phyloP scores from a whole-genome alignment of 1,140 invertebrate genomes.

The Lutraria rhynchaena region DNA sequence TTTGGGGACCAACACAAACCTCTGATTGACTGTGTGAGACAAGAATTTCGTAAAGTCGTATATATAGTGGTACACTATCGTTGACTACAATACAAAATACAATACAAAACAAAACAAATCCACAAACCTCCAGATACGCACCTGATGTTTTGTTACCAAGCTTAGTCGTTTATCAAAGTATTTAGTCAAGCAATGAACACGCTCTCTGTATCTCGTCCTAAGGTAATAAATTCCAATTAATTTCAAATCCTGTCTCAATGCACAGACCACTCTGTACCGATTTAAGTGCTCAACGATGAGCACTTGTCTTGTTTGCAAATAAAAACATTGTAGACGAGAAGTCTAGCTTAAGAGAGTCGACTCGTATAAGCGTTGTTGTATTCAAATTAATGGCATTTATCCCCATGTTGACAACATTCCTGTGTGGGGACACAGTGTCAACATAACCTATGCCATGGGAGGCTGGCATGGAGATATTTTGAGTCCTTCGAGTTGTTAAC shows the following conservation, averaged over 20 bases:
- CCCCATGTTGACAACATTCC: slow-evolving; percentile 41
- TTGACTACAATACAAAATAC: no score
- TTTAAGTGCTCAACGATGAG: slow-evolving; percentile 22
- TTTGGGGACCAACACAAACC: no score
- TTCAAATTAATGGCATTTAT: slow-evolving; percentile 39
- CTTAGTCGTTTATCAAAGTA: no score
- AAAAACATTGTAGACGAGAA: slow-evolving; percentile 44
- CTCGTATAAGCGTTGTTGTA: slow-evolving; percentile 15
- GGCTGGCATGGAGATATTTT: not conserved
- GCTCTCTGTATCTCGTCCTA: not conserved
- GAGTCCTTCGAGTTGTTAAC: no score
- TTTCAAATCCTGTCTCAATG: slow-evolving; percentile 37
- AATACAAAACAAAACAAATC: no score
- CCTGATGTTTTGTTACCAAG: no score
- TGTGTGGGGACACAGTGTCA: slow-evolving; percentile 14
- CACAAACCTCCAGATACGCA: no score
- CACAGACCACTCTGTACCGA: not conserved
- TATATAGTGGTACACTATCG: no score
- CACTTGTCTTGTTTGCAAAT: slow-evolving; percentile 37
- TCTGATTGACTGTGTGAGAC: no score
- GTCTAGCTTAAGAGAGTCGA: slow-evolving; percentile 32
- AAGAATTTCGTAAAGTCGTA: no score
- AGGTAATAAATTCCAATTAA: slow-evolving; percentile 58
- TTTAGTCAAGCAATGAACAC: no score
- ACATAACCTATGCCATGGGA: slow-evolving; percentile 11